Base-by-base conservation (phyloP, 92 coral and sea anemone genomes). In the Umimayanthus kanabou region DNA sequence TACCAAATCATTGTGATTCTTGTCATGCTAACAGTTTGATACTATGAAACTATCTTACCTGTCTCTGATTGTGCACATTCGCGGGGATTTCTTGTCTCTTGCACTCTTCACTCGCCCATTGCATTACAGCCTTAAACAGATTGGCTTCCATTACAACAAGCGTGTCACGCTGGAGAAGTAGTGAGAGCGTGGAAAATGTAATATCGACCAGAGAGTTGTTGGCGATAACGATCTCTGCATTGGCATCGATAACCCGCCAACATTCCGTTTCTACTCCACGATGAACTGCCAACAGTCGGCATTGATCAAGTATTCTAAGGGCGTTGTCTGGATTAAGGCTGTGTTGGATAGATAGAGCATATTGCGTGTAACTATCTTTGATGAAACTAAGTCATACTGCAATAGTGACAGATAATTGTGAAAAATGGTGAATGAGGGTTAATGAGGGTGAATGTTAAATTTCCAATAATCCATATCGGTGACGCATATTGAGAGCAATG, bases 41-140 rank as follows among this genome's bases (percentile, higher is more conserved):
- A 47, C 10, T 47, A 47, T 7, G 50, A 47, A 47, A 47, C 50
- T 7, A 23, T 61, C 69, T 61, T 23, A 78, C 82, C 70, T 72
- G 76, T 55, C 94, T 89, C 66, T 80, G 90, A 55, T 75, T 89
- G 39, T 89, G 90, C 70, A 61, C 90, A n/a, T 87, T 89, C 86
- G 82, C 55, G 45, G 92, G 92, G 61, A 92, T 61, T 13, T 88
- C 42, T 79, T 89, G 39, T 10, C 94, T 89, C 18, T 65, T 82
- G 33, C 94, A 92, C 39, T 92, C 94, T 39, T 80, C 73, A 55
- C 85, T 91, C 83, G 94, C 92, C 94, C 94, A 92, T 28, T 72
- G 85, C 25, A 86, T 82, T 25, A 92, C 89, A 58, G 94, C 94
- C 7, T 45, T 88, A 42, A 91, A 91, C 77, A 91, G 76, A 49